Base-by-base conservation (phyloP, 2,888 invertebrate species). In the Ormyrus labotus region DNA sequence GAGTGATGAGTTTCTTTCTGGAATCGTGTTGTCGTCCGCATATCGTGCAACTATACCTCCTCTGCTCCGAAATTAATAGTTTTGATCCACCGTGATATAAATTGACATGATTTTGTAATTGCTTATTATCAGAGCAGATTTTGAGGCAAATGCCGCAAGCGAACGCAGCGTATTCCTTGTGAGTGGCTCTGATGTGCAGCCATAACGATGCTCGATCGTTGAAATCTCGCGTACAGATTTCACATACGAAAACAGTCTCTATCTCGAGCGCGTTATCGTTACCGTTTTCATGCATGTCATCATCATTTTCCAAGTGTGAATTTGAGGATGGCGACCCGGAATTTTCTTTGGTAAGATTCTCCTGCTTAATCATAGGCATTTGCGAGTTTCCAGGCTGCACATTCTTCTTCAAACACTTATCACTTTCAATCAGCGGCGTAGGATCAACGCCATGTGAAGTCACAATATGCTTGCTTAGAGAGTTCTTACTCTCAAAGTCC, bases 21-120 rank as follows among this genome's bases (percentile, higher is more conserved):
- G 92, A 93, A 83, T 93, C 93, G 82, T 93, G 93, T 83, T 92
- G 92, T 78, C 92, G 91, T 47, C 92, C 92, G 85, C 93, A 93
- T 57, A 93, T 91, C 57, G 91, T 91, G 80, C 92, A 93, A 67
- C 91, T 90, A 75, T 90, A 90, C 85, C 91, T 90, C 80, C 90
- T 84, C 73, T 90, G 90, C 72, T 90, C 90, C 0, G 90, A 89
- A 34, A 91, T 88, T 50, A 85, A 83, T 9, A 91, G 85, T 70
- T 90, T 90, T 64, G 91, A 90, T 8, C 89, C 90, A 47, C 91
- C 90, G 6, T 91, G 91, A 84, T 92, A 93, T 83, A 90, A 89
- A 79, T 92, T 91, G 4, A 93, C 90, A 85, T 93, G 93, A 82
- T 90, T 90, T 67, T 91, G 88, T n/a, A 93, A 87, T 83, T 92